Conservation (phyloP, 2,888 invertebrate genomes). For the Dryomyza anilis region DNA sequence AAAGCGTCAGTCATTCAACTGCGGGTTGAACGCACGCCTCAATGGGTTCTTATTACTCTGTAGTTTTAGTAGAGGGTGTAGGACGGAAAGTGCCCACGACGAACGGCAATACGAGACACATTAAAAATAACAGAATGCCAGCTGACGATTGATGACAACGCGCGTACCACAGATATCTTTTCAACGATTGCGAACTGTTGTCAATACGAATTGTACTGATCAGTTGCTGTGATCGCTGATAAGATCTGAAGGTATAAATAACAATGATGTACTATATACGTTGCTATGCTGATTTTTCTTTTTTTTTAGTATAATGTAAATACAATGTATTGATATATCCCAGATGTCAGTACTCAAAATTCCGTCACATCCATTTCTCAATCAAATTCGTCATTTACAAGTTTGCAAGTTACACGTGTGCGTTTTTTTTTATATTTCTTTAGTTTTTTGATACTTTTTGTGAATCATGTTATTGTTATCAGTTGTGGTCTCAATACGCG, state of each 20-base stretch:
- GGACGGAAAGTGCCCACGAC: not conserved
- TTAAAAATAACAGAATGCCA: not conserved
- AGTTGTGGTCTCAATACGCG: not conserved
- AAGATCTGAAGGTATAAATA: constrained; percentile 7
- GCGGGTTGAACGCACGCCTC: constrained; percentile 40
- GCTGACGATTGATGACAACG: not conserved
- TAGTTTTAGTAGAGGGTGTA: not conserved
- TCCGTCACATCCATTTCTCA: no score
- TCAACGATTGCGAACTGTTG: not conserved
- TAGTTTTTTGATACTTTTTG: constrained; percentile 4
- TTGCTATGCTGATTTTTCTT: constrained; percentile 7
- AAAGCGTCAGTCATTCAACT: constrained; percentile 30
- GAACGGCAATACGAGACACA: not conserved
- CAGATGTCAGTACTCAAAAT: not conserved
- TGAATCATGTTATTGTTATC: constrained; percentile 5
- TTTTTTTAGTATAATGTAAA: no score
- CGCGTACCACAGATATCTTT: no score
- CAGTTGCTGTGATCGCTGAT: not conserved
- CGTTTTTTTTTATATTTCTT: not conserved
- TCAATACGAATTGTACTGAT: not conserved
- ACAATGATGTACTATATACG: not conserved
- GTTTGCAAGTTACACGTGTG: not conserved
- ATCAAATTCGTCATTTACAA: no score
- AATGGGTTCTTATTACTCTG: constrained; percentile 30
- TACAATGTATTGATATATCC: not conserved